A percentile compares a stretch with the other conserved stretches of the same genome.
These are phyloP conservation scores for Salarias fasciatus DNA, from an alignment of 2,797 vertebrate species.

Conservation along the genomic window DNA sequence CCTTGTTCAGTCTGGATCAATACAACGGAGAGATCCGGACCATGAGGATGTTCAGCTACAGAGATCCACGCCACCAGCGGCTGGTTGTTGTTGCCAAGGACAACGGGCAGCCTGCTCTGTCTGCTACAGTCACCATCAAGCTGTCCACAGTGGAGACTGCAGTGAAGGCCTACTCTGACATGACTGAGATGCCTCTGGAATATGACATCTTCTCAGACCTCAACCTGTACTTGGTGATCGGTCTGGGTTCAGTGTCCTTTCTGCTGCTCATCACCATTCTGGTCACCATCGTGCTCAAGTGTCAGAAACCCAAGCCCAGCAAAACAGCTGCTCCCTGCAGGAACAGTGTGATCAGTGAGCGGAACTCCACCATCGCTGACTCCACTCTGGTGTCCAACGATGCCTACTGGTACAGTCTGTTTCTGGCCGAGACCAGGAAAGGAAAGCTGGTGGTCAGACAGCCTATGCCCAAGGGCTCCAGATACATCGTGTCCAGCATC, in stretches of 20 bases:
- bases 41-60: conserved; percentile 69
- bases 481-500: conserved; percentile 73
- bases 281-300: conserved; percentile 66
- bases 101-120: conserved; percentile 64
- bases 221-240: conserved; percentile 64
- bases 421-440: conserved; percentile 69
- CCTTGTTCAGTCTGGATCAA: conserved; percentile 69
- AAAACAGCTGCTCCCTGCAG: conserved; percentile 55
- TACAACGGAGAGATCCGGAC: conserved; percentile 71
- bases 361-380: conserved; percentile 62
- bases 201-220: conserved; percentile 70
- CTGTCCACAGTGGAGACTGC: conserved; percentile 65
- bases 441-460: conserved; percentile 69
- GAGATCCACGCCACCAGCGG: conserved; percentile 61
- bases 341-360: conserved; percentile 62
- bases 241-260: conserved; percentile 44
- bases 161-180: conserved; percentile 60
- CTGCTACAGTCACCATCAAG: conserved; percentile 69
- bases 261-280: conserved; percentile 47
- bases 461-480: conserved; percentile 67
- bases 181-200: conserved; percentile 61
- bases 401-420: conserved; percentile 72
- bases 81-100: conserved; percentile 66
- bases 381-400: conserved; percentile 67
- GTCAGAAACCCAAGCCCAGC: conserved; percentile 59